phyloP scores from a whole-genome alignment of 2,888 invertebrate species.

The Cremastinae sp. region DNA sequence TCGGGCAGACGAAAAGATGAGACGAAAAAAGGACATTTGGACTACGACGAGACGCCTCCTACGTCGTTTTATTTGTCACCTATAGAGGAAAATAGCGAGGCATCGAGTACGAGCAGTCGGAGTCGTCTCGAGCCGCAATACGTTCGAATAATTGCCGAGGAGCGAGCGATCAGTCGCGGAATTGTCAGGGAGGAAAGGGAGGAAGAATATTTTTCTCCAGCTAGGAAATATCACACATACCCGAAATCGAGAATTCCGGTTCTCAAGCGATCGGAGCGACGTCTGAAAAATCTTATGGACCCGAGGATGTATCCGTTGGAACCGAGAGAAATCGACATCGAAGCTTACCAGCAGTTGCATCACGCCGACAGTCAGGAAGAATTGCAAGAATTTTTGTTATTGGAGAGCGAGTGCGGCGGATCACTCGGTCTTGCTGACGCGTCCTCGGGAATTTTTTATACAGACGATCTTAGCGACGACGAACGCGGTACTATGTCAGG shows the following conservation, averaged over 20 bases:
- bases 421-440: constrained; percentile 82
- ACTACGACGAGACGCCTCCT: constrained; percentile 59
- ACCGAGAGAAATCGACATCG: constrained; percentile 83
- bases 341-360: constrained; percentile 83
- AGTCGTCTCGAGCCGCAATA: constrained; percentile 63
- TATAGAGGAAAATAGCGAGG: constrained; percentile 84
- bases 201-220: constrained; percentile 55
- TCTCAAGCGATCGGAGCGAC: constrained; percentile 69
- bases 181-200: constrained; percentile 39
- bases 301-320: constrained; percentile 82
- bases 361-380: constrained; percentile 84
- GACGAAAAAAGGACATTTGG: constrained; percentile 48
- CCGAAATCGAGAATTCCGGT: constrained; percentile 81
- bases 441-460: constrained; percentile 71
- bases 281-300: constrained; percentile 70
- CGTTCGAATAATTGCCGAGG: constrained; percentile 45
- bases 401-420: constrained; percentile 83
- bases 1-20: constrained; percentile 42
- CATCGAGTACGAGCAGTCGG: constrained; percentile 80
- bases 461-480: constrained; percentile 71
- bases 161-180: constrained; percentile 33
- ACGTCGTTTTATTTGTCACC: constrained; percentile 81
- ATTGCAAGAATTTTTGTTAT: constrained; percentile 83
- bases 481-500: constrained; percentile 78
- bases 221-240: constrained; percentile 82